Conservation (phyloP, 2,888 invertebrate genomes). For the Monopis laevigella region DNA sequence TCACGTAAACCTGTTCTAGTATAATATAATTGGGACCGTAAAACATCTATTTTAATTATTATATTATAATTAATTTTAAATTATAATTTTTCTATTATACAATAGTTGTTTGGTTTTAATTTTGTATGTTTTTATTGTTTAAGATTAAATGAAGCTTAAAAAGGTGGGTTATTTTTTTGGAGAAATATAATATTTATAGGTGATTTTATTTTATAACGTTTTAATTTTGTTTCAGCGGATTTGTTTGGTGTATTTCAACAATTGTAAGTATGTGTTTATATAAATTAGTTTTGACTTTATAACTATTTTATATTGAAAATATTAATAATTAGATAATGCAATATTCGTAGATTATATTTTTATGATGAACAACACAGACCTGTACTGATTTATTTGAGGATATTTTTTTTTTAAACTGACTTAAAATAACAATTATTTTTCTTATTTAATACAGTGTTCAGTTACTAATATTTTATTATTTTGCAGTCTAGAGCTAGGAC, state of each 20-base stretch:
- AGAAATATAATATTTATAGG: not conserved
- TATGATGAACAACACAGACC: constrained; percentile 33
- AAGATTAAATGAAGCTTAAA: not conserved
- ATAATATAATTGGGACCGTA: constrained; percentile 12
- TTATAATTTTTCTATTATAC: constrained; percentile 66
- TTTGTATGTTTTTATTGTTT: not conserved
- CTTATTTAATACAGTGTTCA: too few species aligned
- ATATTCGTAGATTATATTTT: not conserved
- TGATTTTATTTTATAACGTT: not conserved
- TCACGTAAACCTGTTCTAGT: too few species aligned
- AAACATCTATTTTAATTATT: constrained; percentile 13
- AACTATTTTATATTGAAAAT: too few species aligned
- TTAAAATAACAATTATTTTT: too few species aligned
- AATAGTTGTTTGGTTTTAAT: constrained; percentile 4
- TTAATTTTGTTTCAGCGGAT: not conserved
- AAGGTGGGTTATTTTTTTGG: not conserved
- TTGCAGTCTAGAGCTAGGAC: too few species aligned
- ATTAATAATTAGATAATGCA: too few species aligned
- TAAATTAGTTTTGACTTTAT: too few species aligned
- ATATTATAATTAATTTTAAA: constrained; percentile 62
- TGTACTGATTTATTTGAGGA: constrained; percentile 45
- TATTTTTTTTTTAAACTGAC: too few species aligned
- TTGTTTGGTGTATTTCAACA: too few species aligned
- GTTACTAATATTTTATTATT: too few species aligned
- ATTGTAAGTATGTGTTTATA: too few species aligned